Percentiles rank a stretch among this genome's conserved stretches.
phyloP scores from a whole-genome alignment of 2,113 vertebrate species.

The Protobothrops flavoviridis region DNA sequence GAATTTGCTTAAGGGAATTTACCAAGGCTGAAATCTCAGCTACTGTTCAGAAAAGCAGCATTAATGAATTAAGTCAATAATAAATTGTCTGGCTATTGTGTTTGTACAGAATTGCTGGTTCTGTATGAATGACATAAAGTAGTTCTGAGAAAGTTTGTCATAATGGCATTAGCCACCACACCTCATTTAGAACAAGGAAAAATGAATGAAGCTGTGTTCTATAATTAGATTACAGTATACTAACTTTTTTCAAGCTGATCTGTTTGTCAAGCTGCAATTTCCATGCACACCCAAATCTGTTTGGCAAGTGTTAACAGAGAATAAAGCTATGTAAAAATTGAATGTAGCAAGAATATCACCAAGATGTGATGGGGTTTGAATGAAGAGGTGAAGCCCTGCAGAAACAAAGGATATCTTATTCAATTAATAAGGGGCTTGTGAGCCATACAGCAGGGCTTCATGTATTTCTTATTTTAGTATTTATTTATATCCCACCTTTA shows the following conservation, averaged over 20 bases:
- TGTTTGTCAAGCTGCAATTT: neutral
- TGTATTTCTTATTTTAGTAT: neutral
- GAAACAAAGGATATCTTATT: neutral
- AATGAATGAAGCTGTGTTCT: neutral
- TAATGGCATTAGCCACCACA: neutral
- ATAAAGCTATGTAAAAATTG: neutral
- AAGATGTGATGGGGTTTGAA: neutral
- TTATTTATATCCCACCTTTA: neutral
- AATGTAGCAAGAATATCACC: neutral
- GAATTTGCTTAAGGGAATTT: no score
- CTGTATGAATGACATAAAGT: neutral
- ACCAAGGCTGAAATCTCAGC: neutral
- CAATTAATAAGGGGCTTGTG: neutral
- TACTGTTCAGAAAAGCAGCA: neutral
- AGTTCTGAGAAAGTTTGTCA: neutral
- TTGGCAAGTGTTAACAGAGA: neutral
- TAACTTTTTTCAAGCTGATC: neutral
- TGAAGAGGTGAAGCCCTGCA: neutral
- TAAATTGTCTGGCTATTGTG: neutral
- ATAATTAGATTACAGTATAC: neutral
- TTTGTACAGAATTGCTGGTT: neutral
- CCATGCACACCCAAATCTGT: neutral
- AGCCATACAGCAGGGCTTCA: neutral
- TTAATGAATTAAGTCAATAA: neutral
- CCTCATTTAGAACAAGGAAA: neutral